Base-by-base conservation (phyloP, 1,140 invertebrate genomes). In the Drosophila orena region DNA sequence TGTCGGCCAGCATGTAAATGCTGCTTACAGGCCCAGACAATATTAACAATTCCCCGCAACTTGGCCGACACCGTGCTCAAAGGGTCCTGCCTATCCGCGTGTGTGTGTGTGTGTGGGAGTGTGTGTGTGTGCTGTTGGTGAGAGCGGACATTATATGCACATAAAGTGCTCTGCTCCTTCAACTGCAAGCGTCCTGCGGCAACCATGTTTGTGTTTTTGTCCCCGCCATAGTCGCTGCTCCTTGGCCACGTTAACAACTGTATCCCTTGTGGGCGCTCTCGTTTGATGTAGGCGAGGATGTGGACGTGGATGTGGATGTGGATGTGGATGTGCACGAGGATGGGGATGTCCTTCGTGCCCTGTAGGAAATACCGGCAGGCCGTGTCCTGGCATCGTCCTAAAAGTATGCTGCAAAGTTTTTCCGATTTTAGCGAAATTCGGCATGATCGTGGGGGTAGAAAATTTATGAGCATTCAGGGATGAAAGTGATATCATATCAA, bases 1-100 rank as follows among this genome's bases (percentile, higher is more conserved):
- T 78, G 79, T 81, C 62, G 65, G 70, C 61, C 77, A 74, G 80
- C 73, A 85, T 76, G 81, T 66, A 84, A 85, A 84, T 84, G 77
- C 81, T 68, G 80, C 79, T 81, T 83, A 78, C 80, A 73, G 79
- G 80, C 79, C 70, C 80, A 73, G 79, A 81, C 79, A 77, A 81
- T 73, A 81, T 81, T 81, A 83, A 83, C 79, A 83, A 79, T 83
- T 75, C 65, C 79, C 76, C 70, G 75, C 79, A 83, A 81, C 60
- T 73, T 72, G 46, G 60, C 44, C 30, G 54, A 70, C 58, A 68
- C 42, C 57, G 44, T 54, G 56, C 35, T 57, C 50, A 22, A 73
- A 40, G 58, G 46, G 37, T 59, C 20, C 37, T 14, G 53, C 37
- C 37, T 38, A 3, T 37, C 11, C 12, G 37, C 5, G 11, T 38